Evolutionary conservation across 2,113 vertebrate species (phyloP).

Genomic region (Mionectes macconnelli): DNA sequence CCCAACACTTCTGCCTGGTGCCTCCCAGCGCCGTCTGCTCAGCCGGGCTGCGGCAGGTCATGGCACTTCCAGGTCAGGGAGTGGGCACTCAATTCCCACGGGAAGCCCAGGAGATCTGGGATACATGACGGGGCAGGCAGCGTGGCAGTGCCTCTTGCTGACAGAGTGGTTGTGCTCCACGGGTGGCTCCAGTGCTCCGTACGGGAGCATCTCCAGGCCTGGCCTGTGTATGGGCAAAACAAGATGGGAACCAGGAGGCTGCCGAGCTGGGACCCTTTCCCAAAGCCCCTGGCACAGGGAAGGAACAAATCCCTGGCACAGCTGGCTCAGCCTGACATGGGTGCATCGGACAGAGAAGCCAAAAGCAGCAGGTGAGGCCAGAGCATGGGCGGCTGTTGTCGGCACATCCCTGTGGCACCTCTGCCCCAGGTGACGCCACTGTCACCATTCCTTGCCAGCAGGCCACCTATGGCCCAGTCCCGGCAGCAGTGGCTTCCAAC

Average conservation of each 20-base stretch:
- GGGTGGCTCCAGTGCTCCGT: fast-evolving
- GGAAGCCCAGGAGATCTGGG: not conserved
- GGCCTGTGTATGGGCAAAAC: not conserved
- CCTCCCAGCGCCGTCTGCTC: not conserved
- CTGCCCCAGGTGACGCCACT: not conserved
- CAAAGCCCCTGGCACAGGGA: fast-evolving
- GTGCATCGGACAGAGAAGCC: fast-evolving
- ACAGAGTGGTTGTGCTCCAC: fast-evolving
- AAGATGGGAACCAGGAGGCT: not conserved
- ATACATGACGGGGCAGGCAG: fast-evolving
- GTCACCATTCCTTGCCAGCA: not conserved
- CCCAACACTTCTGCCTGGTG: fast-evolving
- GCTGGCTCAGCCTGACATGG: fast-evolving
- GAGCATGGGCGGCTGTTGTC: fast-evolving
- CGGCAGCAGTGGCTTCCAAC: fast-evolving
- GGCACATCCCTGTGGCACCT: not conserved
- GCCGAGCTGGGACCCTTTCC: not conserved
- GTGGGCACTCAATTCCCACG: fast-evolving
- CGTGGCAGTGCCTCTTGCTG: fast-evolving
- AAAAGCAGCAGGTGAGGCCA: fast-evolving
- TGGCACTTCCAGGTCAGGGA: not conserved
- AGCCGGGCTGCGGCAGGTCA: not conserved
- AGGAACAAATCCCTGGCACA: fast-evolving
- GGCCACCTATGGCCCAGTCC: not conserved
- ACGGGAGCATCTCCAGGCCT: fast-evolving